Conservation (phyloP, 2,113 vertebrate genomes). For the Callaeas wilsoni region DNA sequence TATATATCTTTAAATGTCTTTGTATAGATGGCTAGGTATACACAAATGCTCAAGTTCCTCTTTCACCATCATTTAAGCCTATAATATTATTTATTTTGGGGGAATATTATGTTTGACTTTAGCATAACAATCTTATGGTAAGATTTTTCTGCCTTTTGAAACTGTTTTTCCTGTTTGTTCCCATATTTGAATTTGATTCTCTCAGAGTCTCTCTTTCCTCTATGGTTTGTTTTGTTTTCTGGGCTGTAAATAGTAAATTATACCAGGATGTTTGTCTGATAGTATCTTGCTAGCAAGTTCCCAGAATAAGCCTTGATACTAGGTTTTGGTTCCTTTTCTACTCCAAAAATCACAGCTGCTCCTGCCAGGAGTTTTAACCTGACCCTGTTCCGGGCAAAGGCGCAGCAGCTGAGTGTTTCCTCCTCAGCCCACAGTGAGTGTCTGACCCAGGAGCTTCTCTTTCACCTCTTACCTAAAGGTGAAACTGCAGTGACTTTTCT, state of each 20-base stretch:
- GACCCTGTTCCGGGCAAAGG: background rate
- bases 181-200: background rate
- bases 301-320: background rate
- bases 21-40: background rate
- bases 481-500: background rate
- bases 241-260: background rate
- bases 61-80: background rate
- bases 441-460: background rate
- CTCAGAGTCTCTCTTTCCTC: background rate
- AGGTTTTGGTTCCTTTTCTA: background rate
- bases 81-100: background rate
- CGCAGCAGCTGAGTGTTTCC: fast-evolving
- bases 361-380: background rate
- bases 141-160: background rate
- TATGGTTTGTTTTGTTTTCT: background rate
- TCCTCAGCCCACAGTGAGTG: background rate
- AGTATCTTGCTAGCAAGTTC: background rate
- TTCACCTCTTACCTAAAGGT: background rate
- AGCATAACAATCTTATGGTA: background rate
- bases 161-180: background rate
- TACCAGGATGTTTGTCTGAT: background rate
- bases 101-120: background rate
- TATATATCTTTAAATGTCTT: background rate
- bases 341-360: background rate
- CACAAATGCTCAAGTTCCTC: background rate